These are phyloP conservation scores for Heliothis virescens DNA, from an alignment of 1,140 invertebrate genomes.

Conservation along the genomic window DNA sequence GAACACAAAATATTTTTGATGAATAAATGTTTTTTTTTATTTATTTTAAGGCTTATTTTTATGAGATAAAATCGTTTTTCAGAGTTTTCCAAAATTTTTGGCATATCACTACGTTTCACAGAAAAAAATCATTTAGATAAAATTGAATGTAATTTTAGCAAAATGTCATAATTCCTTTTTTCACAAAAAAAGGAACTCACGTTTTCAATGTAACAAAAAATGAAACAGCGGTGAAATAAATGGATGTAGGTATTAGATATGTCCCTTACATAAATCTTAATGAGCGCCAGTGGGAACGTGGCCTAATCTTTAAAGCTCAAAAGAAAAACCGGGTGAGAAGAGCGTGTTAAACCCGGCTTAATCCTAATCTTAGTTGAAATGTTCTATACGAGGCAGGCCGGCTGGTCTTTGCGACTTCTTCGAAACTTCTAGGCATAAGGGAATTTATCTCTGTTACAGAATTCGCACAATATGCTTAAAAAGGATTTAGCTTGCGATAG, in stretches of 20 bases:
- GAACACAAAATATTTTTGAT: no score
- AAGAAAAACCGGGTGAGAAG: conserved; percentile 47
- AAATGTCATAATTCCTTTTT: background rate
- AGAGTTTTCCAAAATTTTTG: no score
- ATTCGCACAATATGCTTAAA: no score
- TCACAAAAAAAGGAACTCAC: background rate
- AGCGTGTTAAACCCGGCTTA: conserved; percentile 42
- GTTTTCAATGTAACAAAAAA: conserved; percentile 9
- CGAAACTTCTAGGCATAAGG: background rate
- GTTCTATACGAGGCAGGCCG: conserved; percentile 32
- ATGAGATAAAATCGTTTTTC: no score
- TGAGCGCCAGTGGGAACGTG: conserved; percentile 15
- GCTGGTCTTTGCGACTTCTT: background rate
- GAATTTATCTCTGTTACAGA: no score
- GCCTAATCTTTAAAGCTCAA: conserved; percentile 47
- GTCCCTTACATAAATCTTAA: conserved; percentile 38
- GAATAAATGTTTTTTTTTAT: no score
- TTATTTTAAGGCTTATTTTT: no score
- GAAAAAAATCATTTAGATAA: no score
- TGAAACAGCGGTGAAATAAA: conserved; percentile 13
- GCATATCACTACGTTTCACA: no score
- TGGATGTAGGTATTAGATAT: conserved; percentile 19
- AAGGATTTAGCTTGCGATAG: no score
- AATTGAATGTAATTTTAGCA: no score
- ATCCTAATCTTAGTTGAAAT: conserved; percentile 47